Evolutionary conservation across 2,888 invertebrate genomes (phyloP), one percentile per base, ranked within the genome.

Genomic region (Liodrosophila aerea): DNA sequence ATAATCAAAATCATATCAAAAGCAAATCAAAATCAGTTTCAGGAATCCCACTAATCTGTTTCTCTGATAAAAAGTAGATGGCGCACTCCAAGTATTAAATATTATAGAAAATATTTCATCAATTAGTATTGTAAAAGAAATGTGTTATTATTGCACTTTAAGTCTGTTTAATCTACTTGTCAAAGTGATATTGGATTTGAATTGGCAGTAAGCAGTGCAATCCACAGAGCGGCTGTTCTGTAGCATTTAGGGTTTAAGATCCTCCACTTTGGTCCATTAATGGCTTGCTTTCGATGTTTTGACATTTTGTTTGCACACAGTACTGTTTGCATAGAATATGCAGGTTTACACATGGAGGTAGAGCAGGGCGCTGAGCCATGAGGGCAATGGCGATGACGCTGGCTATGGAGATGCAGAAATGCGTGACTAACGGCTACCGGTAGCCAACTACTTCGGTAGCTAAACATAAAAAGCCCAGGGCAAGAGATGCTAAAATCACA

Each of bases 371-470:
- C 31, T 53, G 46, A 59, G 60, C 31, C 52, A 44, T 18, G 53
- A 46, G 4, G 49, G 46, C 60, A 33, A 58, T 53, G 70, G 64
- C 65, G 62, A 68, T 70, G 69, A 36, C 76, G 73, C 68, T 73
- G 75, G 64, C 65, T 64, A 68, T 70, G 69, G 33, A 77, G 73
- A 69, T 73, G 75, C 85, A 86, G 69, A 87, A 87, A 76, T 85
- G 87, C 88, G 85, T 88, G 86, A 87, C 87, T 87, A 85, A 82
- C 73, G 74, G 74, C 76, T 66, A 83, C 76, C 81, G 73, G 78
- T 86, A 75, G 76, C 85, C 77, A 86, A 85, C 86, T 82, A 85
- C 81, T 76, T 81, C 82, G 82, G 81, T 81, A 84, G 81, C 81
- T 66, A 76, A 81, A 81, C 84, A 84, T 72, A 64, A 81, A 81